phyloP scores from a whole-genome alignment of 2,797 vertebrate genomes.

The Melanotaenia nigrans region DNA sequence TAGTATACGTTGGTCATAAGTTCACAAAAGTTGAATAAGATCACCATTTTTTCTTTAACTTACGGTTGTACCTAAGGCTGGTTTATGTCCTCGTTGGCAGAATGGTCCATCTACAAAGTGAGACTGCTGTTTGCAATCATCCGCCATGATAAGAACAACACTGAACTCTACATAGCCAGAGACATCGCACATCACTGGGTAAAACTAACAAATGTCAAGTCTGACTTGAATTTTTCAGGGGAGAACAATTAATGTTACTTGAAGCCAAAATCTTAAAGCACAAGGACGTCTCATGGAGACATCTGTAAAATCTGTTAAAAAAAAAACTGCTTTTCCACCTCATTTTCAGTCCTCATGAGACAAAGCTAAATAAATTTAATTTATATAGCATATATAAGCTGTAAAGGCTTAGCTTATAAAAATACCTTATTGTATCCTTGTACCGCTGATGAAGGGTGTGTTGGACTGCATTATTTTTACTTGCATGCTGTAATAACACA shows the following conservation, averaged over 20 bases:
- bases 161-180: slow-evolving; percentile 52
- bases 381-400: neutral
- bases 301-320: no score
- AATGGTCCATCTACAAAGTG: slow-evolving; percentile 75
- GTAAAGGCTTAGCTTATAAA: no score
- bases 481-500: slow-evolving; percentile 3
- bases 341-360: neutral
- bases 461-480: neutral
- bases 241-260: neutral
- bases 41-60: neutral
- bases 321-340: no score
- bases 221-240: neutral
- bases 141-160: slow-evolving; percentile 41
- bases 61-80: no score
- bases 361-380: neutral
- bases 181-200: slow-evolving; percentile 77
- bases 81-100: slow-evolving; percentile 51
- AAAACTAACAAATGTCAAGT: slow-evolving; percentile 13
- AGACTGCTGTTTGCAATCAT: slow-evolving; percentile 59
- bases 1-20: neutral
- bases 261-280: neutral
- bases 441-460: neutral
- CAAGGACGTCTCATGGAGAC: neutral
- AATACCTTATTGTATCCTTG: neutral
- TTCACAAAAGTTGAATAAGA: neutral